Percentiles rank a stretch among this genome's conserved stretches.
Conservation (phyloP, 2,113 vertebrate species). For the Saccopteryx bilineata region DNA sequence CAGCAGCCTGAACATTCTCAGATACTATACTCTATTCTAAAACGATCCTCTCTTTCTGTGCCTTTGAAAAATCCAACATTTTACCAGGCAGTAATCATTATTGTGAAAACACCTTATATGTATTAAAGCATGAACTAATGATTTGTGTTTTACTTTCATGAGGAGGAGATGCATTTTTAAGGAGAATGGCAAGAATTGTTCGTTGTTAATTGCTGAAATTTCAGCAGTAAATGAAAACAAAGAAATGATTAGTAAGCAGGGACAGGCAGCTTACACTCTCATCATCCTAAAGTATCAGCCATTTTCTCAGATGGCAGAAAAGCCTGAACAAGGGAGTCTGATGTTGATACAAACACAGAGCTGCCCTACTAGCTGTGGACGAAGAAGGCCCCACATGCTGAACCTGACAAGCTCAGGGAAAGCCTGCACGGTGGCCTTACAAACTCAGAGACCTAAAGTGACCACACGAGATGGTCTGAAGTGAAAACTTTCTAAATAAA, state of each 20-base stretch:
- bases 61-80: not conserved
- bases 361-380: no score
- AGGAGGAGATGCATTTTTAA: not conserved
- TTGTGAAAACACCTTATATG: not conserved
- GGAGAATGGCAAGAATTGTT: not conserved
- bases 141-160: not conserved
- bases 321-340: not conserved
- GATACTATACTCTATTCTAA: not conserved
- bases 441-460: no score
- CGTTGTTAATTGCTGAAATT: conserved; percentile 6
- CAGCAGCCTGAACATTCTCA: not conserved
- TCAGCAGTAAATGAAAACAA: not conserved
- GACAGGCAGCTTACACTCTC: not conserved
- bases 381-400: no score
- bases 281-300: not conserved
- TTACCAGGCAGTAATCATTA: not conserved
- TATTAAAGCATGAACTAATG: not conserved
- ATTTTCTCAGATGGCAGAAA: not conserved
- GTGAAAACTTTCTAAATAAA: no score
- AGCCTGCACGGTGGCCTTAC: no score
- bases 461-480: no score
- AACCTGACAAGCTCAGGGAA: no score
- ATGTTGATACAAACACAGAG: not conserved
- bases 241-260: not conserved
- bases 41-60: not conserved